Conservation (phyloP, 2,888 invertebrate genomes). For the Opisthograptis luteolata region DNA sequence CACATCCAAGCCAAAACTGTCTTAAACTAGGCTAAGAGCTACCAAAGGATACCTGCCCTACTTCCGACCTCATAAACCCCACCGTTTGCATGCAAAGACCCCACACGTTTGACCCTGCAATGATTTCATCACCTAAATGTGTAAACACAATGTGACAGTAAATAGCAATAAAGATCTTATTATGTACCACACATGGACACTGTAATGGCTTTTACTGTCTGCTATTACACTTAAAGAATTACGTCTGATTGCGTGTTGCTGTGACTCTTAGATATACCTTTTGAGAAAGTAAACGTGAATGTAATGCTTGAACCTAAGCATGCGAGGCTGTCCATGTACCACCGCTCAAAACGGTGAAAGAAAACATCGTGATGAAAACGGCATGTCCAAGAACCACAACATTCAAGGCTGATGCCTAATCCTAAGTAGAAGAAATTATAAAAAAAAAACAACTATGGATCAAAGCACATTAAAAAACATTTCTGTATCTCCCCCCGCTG, state of each 20-base stretch:
- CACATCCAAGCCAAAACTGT: neutral
- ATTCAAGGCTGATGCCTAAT: no score
- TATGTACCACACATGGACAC: slow-evolving; percentile 16
- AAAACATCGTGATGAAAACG: no score
- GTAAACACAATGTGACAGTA: slow-evolving; percentile 3
- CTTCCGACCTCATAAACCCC: slow-evolving; percentile 5
- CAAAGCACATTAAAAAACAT: no score
- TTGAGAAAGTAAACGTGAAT: no score
- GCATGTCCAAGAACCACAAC: no score
- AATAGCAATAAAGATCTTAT: slow-evolving; percentile 16
- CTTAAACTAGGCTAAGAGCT: neutral
- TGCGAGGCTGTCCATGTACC: no score
- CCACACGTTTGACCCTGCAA: slow-evolving; percentile 13
- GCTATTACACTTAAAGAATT: neutral
- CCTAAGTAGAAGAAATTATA: no score
- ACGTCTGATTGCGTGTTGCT: neutral
- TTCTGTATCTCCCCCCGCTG: no score
- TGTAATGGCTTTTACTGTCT: slow-evolving; percentile 13
- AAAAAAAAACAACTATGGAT: no score
- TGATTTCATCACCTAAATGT: slow-evolving; percentile 14
- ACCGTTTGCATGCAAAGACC: slow-evolving; percentile 18
- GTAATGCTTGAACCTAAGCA: no score
- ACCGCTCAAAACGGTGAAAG: no score
- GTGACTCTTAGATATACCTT: no score
- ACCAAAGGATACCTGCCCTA: slow-evolving; percentile 6